Percentiles rank a stretch among this genome's conserved stretches.
Conservation (phyloP, 2,797 vertebrate genomes). For the Leuciscus waleckii region DNA sequence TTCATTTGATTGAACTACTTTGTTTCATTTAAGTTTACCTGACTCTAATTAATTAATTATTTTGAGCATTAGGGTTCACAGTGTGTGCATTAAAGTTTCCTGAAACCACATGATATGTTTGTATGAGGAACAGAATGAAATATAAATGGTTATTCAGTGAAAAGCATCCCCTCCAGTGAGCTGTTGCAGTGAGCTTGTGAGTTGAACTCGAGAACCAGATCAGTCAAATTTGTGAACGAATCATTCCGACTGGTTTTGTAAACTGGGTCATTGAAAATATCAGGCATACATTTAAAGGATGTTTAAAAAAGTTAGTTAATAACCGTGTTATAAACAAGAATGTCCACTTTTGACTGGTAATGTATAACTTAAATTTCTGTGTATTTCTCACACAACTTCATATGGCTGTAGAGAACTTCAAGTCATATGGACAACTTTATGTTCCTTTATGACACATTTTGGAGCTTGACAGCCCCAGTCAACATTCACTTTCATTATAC, state of each 20-base stretch:
- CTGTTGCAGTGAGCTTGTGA: neutral
- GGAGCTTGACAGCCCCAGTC: neutral
- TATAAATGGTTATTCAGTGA: neutral
- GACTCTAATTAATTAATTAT: too few relatives aligned
- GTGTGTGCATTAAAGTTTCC: neutral
- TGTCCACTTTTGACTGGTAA: too few relatives aligned
- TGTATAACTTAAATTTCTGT: neutral
- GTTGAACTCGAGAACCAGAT: neutral
- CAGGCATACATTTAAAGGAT: neutral
- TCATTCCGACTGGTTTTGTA: neutral
- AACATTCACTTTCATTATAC: neutral
- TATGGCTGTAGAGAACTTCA: neutral
- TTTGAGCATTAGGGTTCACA: neutral
- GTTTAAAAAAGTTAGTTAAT: neutral
- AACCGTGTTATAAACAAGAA: neutral
- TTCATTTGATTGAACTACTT: too few relatives aligned
- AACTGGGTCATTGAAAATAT: neutral
- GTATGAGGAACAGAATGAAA: neutral
- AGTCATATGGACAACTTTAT: neutral
- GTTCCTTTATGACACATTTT: neutral
- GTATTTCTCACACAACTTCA: neutral
- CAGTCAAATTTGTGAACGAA: neutral
- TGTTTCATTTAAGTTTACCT: too few relatives aligned
- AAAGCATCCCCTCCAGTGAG: neutral
- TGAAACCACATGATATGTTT: neutral